These are phyloP conservation scores for Drosophila hamatofila DNA, from an alignment of 2,888 invertebrate species.

Conservation along the genomic window DNA sequence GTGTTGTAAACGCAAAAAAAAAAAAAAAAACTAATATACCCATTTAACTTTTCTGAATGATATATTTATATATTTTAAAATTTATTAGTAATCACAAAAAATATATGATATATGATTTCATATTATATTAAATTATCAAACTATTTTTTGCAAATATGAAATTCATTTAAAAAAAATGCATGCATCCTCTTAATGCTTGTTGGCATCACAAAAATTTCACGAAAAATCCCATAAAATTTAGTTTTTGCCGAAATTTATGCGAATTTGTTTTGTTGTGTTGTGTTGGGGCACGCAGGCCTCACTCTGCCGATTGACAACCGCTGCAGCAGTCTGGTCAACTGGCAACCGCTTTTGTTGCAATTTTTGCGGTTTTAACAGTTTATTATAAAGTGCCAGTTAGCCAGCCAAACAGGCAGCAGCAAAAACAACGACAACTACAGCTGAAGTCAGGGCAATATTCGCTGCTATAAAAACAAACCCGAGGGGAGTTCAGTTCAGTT, in stretches of 20 bases:
- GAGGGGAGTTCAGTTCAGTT: constrained; percentile 15
- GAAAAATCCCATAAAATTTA: not conserved
- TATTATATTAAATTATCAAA: not conserved
- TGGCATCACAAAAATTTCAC: not conserved
- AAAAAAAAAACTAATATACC: no score
- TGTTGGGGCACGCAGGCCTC: not conserved
- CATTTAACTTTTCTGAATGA: no score
- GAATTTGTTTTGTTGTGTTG: constrained; percentile 4
- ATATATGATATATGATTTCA: not conserved
- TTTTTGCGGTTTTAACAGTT: constrained; percentile 70
- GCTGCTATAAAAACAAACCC: constrained; percentile 26
- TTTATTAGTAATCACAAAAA: not conserved
- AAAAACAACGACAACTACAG: constrained; percentile 31
- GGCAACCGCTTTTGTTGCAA: constrained; percentile 24
- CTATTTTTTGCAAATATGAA: not conserved
- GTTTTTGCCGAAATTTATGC: not conserved
- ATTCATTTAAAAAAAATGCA: not conserved
- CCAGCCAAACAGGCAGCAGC: constrained; percentile 52
- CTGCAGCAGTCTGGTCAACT: constrained; percentile 8
- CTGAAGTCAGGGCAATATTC: constrained; percentile 16
- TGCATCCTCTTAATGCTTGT: not conserved
- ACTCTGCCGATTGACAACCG: not conserved
- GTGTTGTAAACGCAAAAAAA: no score
- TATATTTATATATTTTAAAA: no score
- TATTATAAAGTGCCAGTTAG: constrained; percentile 66